Evolutionary conservation across 1,140 invertebrate species (phyloP), one percentile per base, ranked within the genome.

Genomic region (Drosophila ogumai): DNA sequence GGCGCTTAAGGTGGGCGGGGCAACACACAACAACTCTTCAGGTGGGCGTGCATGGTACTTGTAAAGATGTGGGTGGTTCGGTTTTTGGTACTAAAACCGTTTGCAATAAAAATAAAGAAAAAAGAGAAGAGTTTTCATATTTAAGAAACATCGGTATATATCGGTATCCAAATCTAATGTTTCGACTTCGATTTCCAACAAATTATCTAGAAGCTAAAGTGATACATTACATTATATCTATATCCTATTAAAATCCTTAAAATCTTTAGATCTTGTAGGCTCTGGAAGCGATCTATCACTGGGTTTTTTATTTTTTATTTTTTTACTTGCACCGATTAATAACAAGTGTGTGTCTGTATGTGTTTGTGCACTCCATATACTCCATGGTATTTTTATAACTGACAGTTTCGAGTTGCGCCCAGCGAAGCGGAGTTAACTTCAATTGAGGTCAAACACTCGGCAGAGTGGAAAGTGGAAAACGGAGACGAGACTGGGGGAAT

Each of bases 371-470:
- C 36, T 43, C n/a, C 55, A 68, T 38, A 71, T 54, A 34, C 52
- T 47, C 15, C 69, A 74, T 54, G 52, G 72, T 82, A 79, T 82
- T 65, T 75, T 82, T 69, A 66, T 82, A 78, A 82, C 68, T 55
- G 36, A 58, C 47, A 56, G 41, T 36, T 56, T 68, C 49, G 17
- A 56, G 25, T 55, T 36, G 52, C 40, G 58, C 57, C 41, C 47
- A 74, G 25, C 71, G 38, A 50, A 74, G 71, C 71, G 71, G n/a
- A 74, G 69, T 46, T 73, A 52, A 74, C 69, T 63, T 40, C 69
- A 47, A 74, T 74, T 74, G 57, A 63, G 71, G 71, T 75, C 71
- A 74, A 58, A 57, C 66, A 69, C 46, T 68, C 46, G 44, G 34
- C 49, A 31, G 40, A 40, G 50, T 41, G 44, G 40, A 57, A 61